Percentiles rank a stretch among this genome's conserved stretches.
Conservation (phyloP, 2,113 vertebrate species). For the Trichomycterus rosablanca region DNA sequence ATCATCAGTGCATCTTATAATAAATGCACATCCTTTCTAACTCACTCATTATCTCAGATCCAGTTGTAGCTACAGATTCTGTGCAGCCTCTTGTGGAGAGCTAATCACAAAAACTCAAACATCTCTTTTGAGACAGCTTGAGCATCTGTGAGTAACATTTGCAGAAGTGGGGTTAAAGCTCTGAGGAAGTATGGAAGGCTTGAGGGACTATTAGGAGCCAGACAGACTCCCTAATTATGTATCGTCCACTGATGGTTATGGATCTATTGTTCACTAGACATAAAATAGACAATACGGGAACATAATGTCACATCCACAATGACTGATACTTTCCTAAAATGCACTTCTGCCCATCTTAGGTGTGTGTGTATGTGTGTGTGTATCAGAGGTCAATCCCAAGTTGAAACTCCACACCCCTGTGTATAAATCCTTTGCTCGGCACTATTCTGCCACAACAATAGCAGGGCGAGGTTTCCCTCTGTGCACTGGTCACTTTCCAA, state of each 20-base stretch:
- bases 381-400: background rate
- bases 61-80: conserved; percentile 9
- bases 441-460: conserved; percentile 46
- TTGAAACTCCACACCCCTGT: conserved; percentile 12
- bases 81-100: conserved; percentile 9
- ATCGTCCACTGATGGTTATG: too few species aligned
- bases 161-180: too few species aligned
- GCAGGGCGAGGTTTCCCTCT: conserved; percentile 44
- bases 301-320: too few species aligned
- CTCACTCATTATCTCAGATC: background rate
- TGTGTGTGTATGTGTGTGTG: conserved; percentile 7
- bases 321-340: too few species aligned
- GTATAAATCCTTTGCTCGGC: conserved; percentile 20
- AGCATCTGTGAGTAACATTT: background rate
- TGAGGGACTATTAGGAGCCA: too few species aligned
- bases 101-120: background rate
- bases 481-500: conserved; percentile 20
- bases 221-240: too few species aligned
- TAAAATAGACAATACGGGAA: conserved; percentile 7
- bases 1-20: background rate
- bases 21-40: background rate
- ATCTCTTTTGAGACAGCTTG: conserved; percentile 19
- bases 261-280: conserved; percentile 2
- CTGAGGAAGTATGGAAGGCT: too few species aligned
- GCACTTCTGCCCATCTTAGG: background rate